Evolutionary conservation across 1,140 invertebrate genomes (phyloP), one percentile per base, ranked within the genome.

Genomic region (Helicoverpa zea): DNA sequence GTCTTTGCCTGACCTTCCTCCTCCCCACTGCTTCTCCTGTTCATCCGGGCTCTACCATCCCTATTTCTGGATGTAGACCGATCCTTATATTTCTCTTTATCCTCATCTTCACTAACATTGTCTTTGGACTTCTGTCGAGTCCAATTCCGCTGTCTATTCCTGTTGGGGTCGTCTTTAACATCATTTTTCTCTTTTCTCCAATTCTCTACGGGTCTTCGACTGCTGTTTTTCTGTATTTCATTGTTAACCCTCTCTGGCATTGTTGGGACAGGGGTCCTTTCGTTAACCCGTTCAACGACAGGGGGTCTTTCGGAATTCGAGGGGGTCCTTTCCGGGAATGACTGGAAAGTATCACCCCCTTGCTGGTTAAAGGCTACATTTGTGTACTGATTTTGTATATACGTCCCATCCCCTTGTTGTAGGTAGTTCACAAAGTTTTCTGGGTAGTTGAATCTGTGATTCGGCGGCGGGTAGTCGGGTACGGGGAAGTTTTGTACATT

Each of bases 361-460:
- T 90, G 91, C 0, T 88, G 82, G 13, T 84, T 87, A 56, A 82
- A 91, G 30, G 89, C 90, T 0, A 86, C 81, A 18, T 87, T 89
- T 4, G 64, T 76, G 18, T 84, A 88, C 10, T 89, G 86, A 64
- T 87, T 92, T 58, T 94, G 93, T 79, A 94, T 94, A 58, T 94
- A 94, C 0, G 89, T 35, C 0, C 93, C 93, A 18, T 94, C 93
- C 0, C 92, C 93, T 86, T 94, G 93, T 56, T 94, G 93, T 0
- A 94, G 80, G 63, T 93, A 94, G 64, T 92, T 93, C 0, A 84
- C 79, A n/a, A 85, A 89, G 10, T 90, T 90, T 1, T 94, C 91
- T 56, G 86, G 89, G 29, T 89, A 90, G 58, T 89, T 90, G 30
- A 81, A 89, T 64, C 51, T 79, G 61, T 49, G 86, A 88, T 0